Conservation (phyloP, 2,797 vertebrate genomes). For the Crenuchus spilurus region DNA sequence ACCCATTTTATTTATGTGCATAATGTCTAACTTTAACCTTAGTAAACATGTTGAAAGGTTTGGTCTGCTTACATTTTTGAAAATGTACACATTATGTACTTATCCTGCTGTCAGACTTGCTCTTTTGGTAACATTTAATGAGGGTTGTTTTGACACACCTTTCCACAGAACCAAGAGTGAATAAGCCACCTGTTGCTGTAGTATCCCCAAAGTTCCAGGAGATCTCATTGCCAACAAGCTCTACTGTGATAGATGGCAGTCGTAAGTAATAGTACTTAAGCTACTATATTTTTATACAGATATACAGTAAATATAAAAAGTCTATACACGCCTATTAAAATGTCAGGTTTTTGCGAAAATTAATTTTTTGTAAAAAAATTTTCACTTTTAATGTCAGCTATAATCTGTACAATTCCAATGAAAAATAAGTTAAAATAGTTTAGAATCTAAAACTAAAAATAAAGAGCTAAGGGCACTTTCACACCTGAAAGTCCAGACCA, state of each 20-base stretch:
- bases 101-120: not conserved
- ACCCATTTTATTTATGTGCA: not conserved
- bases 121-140: not conserved
- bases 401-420: too few species aligned
- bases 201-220: constrained; percentile 93
- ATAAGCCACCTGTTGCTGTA: constrained; percentile 90
- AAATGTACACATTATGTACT: not conserved
- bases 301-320: too few species aligned
- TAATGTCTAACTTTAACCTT: not conserved
- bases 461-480: too few species aligned
- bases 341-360: too few species aligned
- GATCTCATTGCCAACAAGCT: constrained; percentile 94
- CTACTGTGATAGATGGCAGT: constrained; percentile 96
- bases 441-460: too few species aligned
- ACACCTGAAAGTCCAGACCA: too few species aligned
- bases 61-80: not conserved
- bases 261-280: constrained; percentile 80
- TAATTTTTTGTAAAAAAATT: too few species aligned
- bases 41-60: not conserved
- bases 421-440: too few species aligned
- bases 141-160: constrained; percentile 50
- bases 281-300: not conserved
- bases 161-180: constrained; percentile 89
- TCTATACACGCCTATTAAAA: too few species aligned
- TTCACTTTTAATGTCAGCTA: too few species aligned